Percentiles rank a stretch among this genome's conserved stretches.
phyloP scores from a whole-genome alignment of 1,140 invertebrate species.

The Drosophila sucinea region DNA sequence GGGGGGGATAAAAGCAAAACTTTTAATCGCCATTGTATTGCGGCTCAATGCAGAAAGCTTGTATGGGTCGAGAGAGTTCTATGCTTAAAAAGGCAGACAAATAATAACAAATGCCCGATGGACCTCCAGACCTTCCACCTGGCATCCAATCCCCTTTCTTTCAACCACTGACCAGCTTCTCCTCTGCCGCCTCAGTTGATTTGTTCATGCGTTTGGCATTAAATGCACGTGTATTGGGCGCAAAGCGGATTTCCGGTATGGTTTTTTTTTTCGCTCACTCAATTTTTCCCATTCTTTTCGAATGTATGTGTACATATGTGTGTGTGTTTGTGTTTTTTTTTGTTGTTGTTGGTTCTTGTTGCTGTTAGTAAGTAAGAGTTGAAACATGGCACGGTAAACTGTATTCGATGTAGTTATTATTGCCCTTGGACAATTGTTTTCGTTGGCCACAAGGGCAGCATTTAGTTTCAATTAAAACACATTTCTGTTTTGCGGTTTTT shows the following conservation, averaged over 20 bases:
- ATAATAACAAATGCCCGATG: conserved; percentile 49
- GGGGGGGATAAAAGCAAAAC: conserved; percentile 21
- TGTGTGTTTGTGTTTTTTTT: background rate
- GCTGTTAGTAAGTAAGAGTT: conserved; percentile 3
- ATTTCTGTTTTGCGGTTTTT: conserved; percentile 16
- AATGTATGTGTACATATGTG: no score
- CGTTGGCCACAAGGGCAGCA: conserved; percentile 17
- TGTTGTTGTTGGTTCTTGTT: background rate
- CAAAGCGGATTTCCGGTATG: conserved; percentile 61
- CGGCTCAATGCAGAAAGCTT: conserved; percentile 47
- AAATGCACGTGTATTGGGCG: conserved; percentile 60
- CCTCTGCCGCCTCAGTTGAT: conserved; percentile 9
- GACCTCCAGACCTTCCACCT: conserved; percentile 15
- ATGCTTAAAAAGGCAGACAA: conserved; percentile 56
- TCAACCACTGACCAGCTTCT: conserved; percentile 22
- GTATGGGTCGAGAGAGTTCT: conserved; percentile 37
- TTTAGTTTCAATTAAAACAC: conserved; percentile 28
- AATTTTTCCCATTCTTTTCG: background rate
- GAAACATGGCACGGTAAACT: conserved; percentile 14
- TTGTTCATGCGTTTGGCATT: conserved; percentile 50
- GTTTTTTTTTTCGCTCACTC: conserved; percentile 23
- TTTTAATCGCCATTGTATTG: conserved; percentile 65
- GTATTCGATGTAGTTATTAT: conserved; percentile 42
- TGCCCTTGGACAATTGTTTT: conserved; percentile 15
- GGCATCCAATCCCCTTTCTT: background rate